Evolutionary conservation across 2,113 vertebrate genomes (phyloP).

Genomic region (Spheniscus mendiculus): DNA sequence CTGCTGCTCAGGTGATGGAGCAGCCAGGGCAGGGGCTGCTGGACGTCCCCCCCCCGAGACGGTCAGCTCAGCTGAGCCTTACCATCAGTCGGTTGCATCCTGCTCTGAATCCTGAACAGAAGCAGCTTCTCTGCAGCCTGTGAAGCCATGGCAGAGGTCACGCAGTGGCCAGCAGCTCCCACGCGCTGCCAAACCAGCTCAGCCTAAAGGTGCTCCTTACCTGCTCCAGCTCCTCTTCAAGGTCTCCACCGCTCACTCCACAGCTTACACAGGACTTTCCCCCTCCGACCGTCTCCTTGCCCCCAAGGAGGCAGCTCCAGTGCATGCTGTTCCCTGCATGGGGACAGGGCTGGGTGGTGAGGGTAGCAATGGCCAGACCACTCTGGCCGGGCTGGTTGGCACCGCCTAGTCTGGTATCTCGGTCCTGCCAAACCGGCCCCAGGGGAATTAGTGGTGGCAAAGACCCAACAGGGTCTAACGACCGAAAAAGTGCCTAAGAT

Average conservation of each 20-base stretch:
- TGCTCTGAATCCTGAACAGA: background rate
- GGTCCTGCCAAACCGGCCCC: background rate
- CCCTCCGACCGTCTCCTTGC: background rate
- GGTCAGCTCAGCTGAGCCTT: accelerated
- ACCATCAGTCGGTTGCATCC: accelerated
- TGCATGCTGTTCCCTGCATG: accelerated
- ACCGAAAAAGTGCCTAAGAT: background rate
- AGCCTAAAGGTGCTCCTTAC: background rate
- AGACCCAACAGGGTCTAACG: background rate
- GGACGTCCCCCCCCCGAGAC: background rate
- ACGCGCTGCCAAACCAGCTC: accelerated
- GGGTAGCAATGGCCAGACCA: background rate
- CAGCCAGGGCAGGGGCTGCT: background rate
- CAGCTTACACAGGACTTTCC: accelerated
- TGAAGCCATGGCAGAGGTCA: background rate
- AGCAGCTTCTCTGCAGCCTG: background rate
- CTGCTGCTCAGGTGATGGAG: background rate
- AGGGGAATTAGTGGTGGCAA: background rate
- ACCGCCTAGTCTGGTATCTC: background rate
- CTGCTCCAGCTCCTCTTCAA: background rate
- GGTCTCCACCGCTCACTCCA: accelerated
- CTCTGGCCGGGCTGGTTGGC: background rate
- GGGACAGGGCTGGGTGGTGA: background rate
- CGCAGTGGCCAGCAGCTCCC: background rate
- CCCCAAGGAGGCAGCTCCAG: background rate